Evolutionary conservation across 2,888 invertebrate genomes (phyloP).

Genomic region (Lysandra bellargus): DNA sequence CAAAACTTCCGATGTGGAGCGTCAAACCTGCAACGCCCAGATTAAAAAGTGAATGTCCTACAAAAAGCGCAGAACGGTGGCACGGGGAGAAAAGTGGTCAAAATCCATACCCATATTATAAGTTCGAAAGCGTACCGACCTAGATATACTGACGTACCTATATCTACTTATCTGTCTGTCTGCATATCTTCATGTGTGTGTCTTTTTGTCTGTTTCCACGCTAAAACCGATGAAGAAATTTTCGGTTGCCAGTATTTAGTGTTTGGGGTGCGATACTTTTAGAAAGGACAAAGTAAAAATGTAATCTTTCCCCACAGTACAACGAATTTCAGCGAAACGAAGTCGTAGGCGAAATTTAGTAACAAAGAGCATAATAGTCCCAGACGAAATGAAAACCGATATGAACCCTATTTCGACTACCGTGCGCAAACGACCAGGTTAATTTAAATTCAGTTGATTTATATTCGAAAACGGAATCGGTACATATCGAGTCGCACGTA

Average conservation of each 20-base stretch:
- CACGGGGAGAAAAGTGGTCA: background rate
- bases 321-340: background rate
- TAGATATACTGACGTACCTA: no score
- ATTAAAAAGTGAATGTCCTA: slow-evolving; percentile 18
- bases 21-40: background rate
- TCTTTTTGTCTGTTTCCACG: no score
- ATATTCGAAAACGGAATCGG: slow-evolving; percentile 51
- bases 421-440: slow-evolving; percentile 40
- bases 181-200: no score
- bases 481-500: slow-evolving; percentile 50
- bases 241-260: no score
- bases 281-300: background rate
- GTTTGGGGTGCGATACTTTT: no score
- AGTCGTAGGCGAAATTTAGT: background rate
- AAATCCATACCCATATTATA: background rate
- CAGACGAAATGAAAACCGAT: background rate
- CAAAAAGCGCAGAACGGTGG: background rate
- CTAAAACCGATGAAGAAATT: no score
- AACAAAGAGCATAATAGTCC: background rate
- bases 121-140: no score
- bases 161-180: no score
- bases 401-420: slow-evolving; percentile 30
- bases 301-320: background rate
- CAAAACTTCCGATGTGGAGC: background rate
- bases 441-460: slow-evolving; percentile 48